These are phyloP conservation scores for Rhopalosiphum maidis DNA, from an alignment of 1,140 invertebrate genomes.

Conservation along the genomic window DNA sequence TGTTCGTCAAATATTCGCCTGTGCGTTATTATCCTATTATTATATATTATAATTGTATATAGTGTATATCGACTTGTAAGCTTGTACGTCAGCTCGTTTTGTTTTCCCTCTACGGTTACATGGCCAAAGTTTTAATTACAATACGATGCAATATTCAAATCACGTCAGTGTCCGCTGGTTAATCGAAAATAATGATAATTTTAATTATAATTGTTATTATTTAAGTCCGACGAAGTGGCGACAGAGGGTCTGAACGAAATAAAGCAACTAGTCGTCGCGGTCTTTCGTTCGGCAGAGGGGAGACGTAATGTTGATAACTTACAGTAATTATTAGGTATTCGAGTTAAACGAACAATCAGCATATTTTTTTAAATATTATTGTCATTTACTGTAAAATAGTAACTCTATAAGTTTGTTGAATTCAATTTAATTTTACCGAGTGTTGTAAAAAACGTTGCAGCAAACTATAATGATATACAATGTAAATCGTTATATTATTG, in stretches of 20 bases:
- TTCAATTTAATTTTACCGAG: background rate
- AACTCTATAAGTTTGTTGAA: background rate
- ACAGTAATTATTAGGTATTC: background rate
- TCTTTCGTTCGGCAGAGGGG: background rate
- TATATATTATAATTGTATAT: background rate
- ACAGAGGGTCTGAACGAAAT: background rate
- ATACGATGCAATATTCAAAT: constrained; percentile 10
- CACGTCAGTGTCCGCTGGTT: background rate
- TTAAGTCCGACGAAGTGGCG: background rate
- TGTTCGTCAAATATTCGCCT: background rate
- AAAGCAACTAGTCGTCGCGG: background rate
- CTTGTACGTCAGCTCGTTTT: background rate
- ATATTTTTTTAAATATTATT: background rate
- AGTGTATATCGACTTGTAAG: background rate
- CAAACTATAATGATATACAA: background rate
- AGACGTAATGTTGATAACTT: background rate
- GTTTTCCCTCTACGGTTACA: background rate
- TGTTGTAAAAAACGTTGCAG: background rate
- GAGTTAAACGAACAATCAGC: background rate
- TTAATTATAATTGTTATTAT: background rate
- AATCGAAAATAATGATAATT: constrained; percentile 32
- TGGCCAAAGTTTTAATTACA: constrained; percentile 11
- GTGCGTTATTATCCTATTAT: background rate
- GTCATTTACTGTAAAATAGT: background rate
- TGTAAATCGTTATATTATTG: background rate